Base-by-base conservation (phyloP, 2,888 invertebrate species). In the Fragum sueziense region DNA sequence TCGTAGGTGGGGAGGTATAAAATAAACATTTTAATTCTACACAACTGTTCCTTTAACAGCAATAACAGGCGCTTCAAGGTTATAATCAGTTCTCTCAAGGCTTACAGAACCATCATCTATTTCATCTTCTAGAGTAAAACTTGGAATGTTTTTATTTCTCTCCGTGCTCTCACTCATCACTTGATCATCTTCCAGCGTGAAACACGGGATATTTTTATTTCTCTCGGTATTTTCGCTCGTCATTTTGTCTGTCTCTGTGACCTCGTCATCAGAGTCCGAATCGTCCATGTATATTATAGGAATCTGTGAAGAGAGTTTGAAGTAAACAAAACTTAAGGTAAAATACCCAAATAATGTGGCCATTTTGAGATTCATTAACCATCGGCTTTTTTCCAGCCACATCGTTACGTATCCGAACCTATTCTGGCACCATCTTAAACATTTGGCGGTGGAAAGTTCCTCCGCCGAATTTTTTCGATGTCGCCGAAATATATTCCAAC, bases 251-350 rank as follows among this genome's bases (percentile, higher is more conserved):
- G 76, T 79, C 20, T 79, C 79, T 27, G 41, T 41, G 1, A 27
- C 41, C 27, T 80, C 83, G 33, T 82, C 85, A 33, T 75, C 74
- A 59, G 74, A 34, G 25, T 78, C 79, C n/a, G 69, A 73, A 51
- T 80, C 84, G 65, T 87, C 86, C 79, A 84, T 88, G 74, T 87
- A 90, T 9, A 89, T 88, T 11, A 89, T 84, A 11, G 90, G 89
- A 25, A 90, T 88, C 88, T 89, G 81, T 9, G 79, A 74, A 47
- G n/a, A n/a, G n/a, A n/a, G n/a, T n/a, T n/a, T n/a, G n/a, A 7
- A 76, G 3, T n/a, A 62, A 62, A 62, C 4, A 33, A 33, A 22
- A 62, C 62, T n/a, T n/a, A n/a, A n/a, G n/a, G n/a, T n/a, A n/a
- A n/a, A n/a, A n/a, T n/a, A n/a, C n/a, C n/a, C n/a, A n/a, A n/a